Percentiles rank a stretch among this genome's conserved stretches.
Conservation (phyloP, 1,140 invertebrate genomes). For the Penaeus indicus region DNA sequence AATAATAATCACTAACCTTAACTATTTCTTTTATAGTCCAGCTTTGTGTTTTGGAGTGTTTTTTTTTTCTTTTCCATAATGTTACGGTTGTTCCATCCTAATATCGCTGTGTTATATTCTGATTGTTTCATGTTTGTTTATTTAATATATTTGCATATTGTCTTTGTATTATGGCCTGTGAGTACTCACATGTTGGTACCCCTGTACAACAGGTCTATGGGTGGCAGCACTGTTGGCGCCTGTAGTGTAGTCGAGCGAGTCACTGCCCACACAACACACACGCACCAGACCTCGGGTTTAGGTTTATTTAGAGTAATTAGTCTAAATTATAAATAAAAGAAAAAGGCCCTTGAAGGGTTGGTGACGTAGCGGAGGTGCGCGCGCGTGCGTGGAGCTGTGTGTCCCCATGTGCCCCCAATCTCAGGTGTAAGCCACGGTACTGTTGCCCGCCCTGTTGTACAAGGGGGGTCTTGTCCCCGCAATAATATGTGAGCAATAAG, state of each 20-base stretch:
- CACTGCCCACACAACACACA: constrained; percentile 45
- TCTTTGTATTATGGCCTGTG: constrained; percentile 55
- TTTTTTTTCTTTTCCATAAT: background rate
- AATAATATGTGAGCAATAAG: constrained; percentile 64
- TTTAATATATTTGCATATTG: constrained; percentile 32
- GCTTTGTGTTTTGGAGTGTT: background rate
- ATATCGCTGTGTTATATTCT: background rate
- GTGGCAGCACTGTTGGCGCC: constrained; percentile 35
- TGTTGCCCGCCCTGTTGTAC: constrained; percentile 35
- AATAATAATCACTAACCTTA: too few species aligned
- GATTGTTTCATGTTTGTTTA: constrained; percentile 17
- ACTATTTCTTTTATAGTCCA: too few species aligned
- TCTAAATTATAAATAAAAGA: background rate
- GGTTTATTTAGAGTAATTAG: background rate
- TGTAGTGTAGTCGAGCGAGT: constrained; percentile 35
- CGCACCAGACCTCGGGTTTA: background rate
- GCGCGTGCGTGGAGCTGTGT: constrained; percentile 39
- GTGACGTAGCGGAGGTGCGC: background rate
- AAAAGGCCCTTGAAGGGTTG: too few species aligned
- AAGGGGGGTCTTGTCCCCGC: constrained; percentile 49
- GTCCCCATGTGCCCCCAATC: constrained; percentile 42
- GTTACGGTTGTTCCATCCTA: constrained; percentile 19
- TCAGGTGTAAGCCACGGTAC: constrained; percentile 50
- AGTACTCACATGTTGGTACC: constrained; percentile 56
- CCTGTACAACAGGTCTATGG: constrained; percentile 39